Evolutionary conservation across 2,888 invertebrate species (phyloP), one percentile per base, ranked within the genome.

Genomic region (Heteropelma amictum): DNA sequence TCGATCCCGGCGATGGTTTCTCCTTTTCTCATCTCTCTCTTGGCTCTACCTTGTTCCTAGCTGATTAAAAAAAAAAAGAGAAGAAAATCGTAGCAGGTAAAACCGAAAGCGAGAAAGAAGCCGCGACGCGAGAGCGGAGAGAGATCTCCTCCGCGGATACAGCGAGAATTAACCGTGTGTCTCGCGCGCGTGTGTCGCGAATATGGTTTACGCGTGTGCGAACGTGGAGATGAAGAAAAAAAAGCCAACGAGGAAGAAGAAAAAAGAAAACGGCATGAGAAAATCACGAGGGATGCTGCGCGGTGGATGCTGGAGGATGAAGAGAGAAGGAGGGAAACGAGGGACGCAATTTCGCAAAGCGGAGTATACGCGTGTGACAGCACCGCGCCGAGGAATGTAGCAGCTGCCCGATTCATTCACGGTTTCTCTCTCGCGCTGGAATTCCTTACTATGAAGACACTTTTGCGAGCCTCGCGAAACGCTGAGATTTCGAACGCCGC

Each of bases 371-470:
- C 42, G 38, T 68, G 83, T 84, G 87, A 86, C 83, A 84, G 87
- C 81, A 84, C 81, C 49, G 49, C 17, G 28, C 47, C 81, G 77
- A 83, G 86, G 87, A 87, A 87, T 87, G 85, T 82, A 83, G 86
- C 88, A 87, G 88, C 87, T 87, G 87, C 85, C 84, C 82, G 83
- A 80, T 86, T 88, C 88, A 88, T 88, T 88, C 88, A 88, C 86
- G 84, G n/a, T n/a, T 87, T 82, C 83, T 82, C 82, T 81, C 70
- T 72, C 72, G 72, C 83, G 81, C 81, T 81, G 86, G 86, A 88
- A 87, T 87, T 86, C 85, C 74, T 82, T 86, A 86, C 84, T 56
- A 28, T 64, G 84, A 77, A 69, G 8, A 70, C 74, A 63, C 69
- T 40, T 54, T 26, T 40, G 14, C 42, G 42, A 19, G 42, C 77